Conservation (phyloP, 2,797 vertebrate genomes). For the Brachyrhaphis roseni region DNA sequence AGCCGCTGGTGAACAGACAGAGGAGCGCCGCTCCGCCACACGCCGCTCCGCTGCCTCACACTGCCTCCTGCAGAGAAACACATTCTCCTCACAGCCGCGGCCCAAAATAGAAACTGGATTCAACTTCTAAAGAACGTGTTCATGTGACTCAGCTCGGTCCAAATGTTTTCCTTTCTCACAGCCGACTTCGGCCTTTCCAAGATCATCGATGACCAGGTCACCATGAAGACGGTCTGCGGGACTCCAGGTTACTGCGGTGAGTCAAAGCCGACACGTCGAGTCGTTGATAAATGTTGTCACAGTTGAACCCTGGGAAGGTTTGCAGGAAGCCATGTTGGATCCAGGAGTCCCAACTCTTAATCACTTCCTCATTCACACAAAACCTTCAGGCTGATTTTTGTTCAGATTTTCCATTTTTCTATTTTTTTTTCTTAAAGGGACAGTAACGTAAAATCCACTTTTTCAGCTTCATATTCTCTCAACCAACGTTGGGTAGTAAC, state of each 20-base stretch:
- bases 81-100: constrained; percentile 4
- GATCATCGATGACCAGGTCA: constrained; percentile 89
- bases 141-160: background rate
- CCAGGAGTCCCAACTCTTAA: no score
- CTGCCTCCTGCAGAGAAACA: constrained; percentile 21
- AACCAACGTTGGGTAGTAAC: no score
- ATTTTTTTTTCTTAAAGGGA: no score
- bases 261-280: constrained; percentile 23
- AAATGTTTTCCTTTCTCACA: constrained; percentile 45
- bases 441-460: no score
- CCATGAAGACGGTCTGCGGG: constrained; percentile 91
- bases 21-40: constrained; percentile 5
- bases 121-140: background rate
- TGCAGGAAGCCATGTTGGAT: no score
- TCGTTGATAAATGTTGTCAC: no score
- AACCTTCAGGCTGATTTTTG: no score
- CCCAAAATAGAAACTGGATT: constrained; percentile 16
- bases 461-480: no score
- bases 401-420: no score
- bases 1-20: constrained; percentile 45
- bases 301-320: no score
- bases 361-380: no score
- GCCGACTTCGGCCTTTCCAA: constrained; percentile 92
- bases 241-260: constrained; percentile 91
- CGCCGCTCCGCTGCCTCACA: constrained; percentile 8